A percentile compares a stretch with the other conserved stretches of the same genome.
These are phyloP conservation scores for Scolopax rusticola DNA, from an alignment of 2,797 vertebrate species.

Conservation along the genomic window DNA sequence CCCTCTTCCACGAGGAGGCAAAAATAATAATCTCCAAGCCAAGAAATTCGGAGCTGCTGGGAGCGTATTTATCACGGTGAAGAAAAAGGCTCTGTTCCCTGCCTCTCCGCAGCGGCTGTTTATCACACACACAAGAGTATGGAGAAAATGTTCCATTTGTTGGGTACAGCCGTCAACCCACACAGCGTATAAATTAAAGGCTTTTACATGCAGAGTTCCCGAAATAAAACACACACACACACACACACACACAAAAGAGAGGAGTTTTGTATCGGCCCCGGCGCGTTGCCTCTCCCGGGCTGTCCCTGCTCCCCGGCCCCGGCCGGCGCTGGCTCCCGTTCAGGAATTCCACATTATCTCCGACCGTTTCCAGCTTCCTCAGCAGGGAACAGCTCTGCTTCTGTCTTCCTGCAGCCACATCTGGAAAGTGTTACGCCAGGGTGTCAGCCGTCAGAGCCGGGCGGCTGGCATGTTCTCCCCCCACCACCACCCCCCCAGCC, in stretches of 20 bases:
- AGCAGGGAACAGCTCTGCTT: constrained; percentile 74
- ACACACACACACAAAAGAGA: constrained; percentile 50
- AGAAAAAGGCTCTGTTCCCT: constrained; percentile 66
- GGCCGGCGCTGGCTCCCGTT: constrained; percentile 63
- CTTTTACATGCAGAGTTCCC: constrained; percentile 59
- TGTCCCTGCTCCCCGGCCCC: not conserved
- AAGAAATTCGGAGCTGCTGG: constrained; percentile 17
- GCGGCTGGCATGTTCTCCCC: not conserved
- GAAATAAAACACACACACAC: constrained; percentile 59
- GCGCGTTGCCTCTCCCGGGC: not conserved
- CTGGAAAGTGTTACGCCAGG: constrained; percentile 75
- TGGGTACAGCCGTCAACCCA: constrained; percentile 62
- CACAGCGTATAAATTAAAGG: constrained; percentile 63
- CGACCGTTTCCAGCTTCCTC: constrained; percentile 74
- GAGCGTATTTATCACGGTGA: not conserved
- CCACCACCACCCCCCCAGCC: not conserved
- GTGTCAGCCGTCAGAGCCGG: constrained; percentile 44
- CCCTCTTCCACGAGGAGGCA: not conserved
- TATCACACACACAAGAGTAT: constrained; percentile 38
- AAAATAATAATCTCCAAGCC: constrained; percentile 19
- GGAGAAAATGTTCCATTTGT: constrained; percentile 72
- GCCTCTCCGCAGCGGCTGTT: constrained; percentile 37
- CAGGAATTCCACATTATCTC: constrained; percentile 76
- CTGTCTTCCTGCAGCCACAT: constrained; percentile 67
- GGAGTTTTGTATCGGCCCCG: not conserved